Evolutionary conservation across 1,140 invertebrate genomes (phyloP).

Genomic region (Meloidogyne floridensis): DNA sequence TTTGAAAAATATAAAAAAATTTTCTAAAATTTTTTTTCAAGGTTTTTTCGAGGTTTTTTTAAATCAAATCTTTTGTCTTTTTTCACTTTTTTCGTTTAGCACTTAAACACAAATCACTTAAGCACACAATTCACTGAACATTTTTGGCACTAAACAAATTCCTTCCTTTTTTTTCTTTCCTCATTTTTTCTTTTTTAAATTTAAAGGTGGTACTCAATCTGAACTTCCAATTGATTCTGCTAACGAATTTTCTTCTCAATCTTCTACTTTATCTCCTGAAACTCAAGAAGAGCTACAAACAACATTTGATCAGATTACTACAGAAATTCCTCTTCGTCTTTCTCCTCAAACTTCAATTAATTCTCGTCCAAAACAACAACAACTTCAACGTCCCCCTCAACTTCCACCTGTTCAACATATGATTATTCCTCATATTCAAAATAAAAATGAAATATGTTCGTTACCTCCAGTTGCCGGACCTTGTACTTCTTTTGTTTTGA

Average conservation of each 20-base stretch:
- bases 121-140: background rate
- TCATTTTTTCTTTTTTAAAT: background rate
- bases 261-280: background rate
- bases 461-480: slow-evolving; percentile 38
- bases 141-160: no score
- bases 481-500: slow-evolving; percentile 33
- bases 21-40: no score
- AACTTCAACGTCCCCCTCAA: slow-evolving; percentile 2
- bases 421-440: background rate
- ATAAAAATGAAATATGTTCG: slow-evolving; percentile 23
- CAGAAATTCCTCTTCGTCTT: background rate
- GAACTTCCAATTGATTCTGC: background rate
- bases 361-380: background rate
- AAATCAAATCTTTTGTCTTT: no score
- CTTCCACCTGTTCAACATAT: slow-evolving; percentile 12
- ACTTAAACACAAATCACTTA: no score
- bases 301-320: background rate
- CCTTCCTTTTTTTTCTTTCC: no score
- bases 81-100: no score
- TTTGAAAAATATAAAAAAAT: background rate
- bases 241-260: background rate
- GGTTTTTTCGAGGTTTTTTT: no score
- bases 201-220: background rate
- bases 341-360: slow-evolving; percentile 10
- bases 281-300: background rate